phyloP scores from a whole-genome alignment of 2,797 vertebrate genomes.

The Brachymystax lenok region DNA sequence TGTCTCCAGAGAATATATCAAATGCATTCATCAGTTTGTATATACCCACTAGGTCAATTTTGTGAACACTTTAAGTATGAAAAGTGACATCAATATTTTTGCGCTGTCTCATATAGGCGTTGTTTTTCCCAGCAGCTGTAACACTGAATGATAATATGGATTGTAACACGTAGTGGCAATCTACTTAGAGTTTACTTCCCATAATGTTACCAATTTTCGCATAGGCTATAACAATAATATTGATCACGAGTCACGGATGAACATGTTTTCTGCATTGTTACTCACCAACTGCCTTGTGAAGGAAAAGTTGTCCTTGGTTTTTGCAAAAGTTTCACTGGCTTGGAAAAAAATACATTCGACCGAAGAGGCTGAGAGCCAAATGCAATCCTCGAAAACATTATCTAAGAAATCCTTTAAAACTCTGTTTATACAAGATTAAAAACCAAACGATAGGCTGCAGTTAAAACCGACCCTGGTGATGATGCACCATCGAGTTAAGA shows the following conservation, averaged over 20 bases:
- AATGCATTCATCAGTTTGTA: background rate
- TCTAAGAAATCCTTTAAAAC: background rate
- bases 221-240: too few relatives aligned
- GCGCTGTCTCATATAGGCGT: background rate
- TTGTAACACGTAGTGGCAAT: background rate
- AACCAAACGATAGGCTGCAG: too few relatives aligned
- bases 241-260: background rate
- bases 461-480: background rate
- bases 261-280: background rate
- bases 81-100: background rate
- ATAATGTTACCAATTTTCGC: background rate
- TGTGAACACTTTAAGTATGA: background rate
- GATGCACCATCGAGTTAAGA: background rate
- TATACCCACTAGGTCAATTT: background rate
- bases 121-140: background rate
- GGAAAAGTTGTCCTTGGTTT: slow-evolving; percentile 24
- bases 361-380: slow-evolving; percentile 35
- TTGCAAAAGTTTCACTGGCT: background rate
- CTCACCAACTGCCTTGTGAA: slow-evolving; percentile 58
- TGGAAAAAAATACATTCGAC: background rate
- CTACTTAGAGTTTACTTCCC: background rate
- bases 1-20: background rate
- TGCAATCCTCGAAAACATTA: slow-evolving; percentile 47
- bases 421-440: too few relatives aligned
- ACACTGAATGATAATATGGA: background rate